Base-by-base conservation (phyloP, 2,888 invertebrate species). In the Melanophora roralis region DNA sequence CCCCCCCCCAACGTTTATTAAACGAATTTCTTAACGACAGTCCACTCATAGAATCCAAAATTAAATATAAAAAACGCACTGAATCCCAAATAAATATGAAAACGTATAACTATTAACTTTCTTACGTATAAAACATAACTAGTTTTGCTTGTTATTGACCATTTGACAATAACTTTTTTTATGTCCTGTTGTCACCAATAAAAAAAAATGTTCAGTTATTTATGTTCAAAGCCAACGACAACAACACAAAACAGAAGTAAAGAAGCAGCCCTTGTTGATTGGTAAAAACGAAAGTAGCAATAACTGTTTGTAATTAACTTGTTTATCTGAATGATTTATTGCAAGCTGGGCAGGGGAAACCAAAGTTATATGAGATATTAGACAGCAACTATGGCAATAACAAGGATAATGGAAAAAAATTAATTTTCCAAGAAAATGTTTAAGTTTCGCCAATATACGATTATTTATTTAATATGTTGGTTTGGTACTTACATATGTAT, bases 291-390 rank as follows among this genome's bases (percentile, higher is more conserved):
- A 49, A 65, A 5, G 6, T 43, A 62, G 38, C 45, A 47, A 36
- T 38, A 55, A 27, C 9, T 36, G 16, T 34, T 53, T 27, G 65
- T 55, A 74, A 75, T 71, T 79, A 75, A 71, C 53, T 75, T 71
- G 40, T 60, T 71, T 79, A 71, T 74, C 74, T 65, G 16, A 38
- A 67, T 71, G 74, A 79, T 79, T 79, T 75, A 75, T 79, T 53
- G 21, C 0, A 9, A 27, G 27, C 11, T n/a, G 49, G 57, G 59
- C 38, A 59, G 19, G 16, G n/a, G 55, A 34, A 59, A 11, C 36
- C 32, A 60, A 49, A 65, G n/a, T n/a, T n/a, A n/a, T n/a, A n/a
- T n/a, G n/a, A n/a, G n/a, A n/a, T n/a, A n/a, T n/a, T n/a, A n/a
- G n/a, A n/a, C n/a, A n/a, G n/a, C n/a, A n/a, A n/a, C n/a, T n/a